Percentiles rank a stretch among this genome's conserved stretches.
These are phyloP conservation scores for Megamerina dolium DNA, from an alignment of 2,888 invertebrate genomes.

Conservation along the genomic window DNA sequence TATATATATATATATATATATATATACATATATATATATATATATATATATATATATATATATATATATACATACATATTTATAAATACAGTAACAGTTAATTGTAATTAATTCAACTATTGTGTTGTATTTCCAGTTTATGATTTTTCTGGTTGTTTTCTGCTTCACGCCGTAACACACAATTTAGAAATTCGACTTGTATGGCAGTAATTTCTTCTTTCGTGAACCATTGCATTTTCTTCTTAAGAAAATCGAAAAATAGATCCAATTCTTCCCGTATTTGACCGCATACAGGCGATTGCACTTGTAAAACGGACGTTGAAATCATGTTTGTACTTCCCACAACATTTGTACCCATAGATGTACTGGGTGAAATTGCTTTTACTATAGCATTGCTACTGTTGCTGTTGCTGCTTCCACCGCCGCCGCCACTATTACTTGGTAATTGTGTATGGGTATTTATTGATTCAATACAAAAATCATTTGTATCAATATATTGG, in stretches of 20 bases:
- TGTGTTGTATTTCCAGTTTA: too few relatives aligned
- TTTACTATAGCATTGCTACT: constrained; percentile 9
- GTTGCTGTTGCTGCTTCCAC: constrained; percentile 17
- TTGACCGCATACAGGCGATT: constrained; percentile 10
- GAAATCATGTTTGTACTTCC: constrained; percentile 16
- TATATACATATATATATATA: too few relatives aligned
- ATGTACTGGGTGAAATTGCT: constrained; percentile 30
- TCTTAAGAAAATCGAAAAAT: constrained; percentile 43
- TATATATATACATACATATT: too few relatives aligned
- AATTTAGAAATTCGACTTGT: constrained; percentile 44
- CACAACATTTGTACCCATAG: constrained; percentile 20
- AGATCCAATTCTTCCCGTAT: constrained; percentile 41
- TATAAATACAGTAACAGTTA: too few relatives aligned
- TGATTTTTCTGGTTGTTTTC: too few relatives aligned
- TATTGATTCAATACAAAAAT: constrained; percentile 37
- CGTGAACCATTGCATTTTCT: constrained; percentile 41
- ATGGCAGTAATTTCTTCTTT: constrained; percentile 41
- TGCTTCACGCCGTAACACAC: constrained; percentile 38
- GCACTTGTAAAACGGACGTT: constrained; percentile 16
- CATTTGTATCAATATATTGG: constrained; percentile 37
- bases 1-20: background rate
- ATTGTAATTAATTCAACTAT: too few relatives aligned
- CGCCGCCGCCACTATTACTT: constrained; percentile 9
- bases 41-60: too few relatives aligned
- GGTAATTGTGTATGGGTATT: constrained; percentile 19